Evolutionary conservation across 2,113 vertebrate species (phyloP).

Genomic region (Corythoichthys intestinalis): DNA sequence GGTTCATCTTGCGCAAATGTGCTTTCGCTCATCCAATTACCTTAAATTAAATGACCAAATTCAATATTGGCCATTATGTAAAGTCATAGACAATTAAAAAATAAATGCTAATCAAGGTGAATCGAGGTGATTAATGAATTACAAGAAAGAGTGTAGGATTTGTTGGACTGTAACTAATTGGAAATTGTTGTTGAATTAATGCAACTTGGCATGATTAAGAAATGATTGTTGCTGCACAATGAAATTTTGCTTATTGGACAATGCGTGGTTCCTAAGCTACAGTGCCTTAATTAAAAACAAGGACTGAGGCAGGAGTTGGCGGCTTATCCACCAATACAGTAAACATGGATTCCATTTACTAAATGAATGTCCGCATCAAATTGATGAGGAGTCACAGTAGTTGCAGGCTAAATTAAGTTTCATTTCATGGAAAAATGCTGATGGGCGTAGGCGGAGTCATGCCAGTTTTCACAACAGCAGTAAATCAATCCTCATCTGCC

Average conservation of each 20-base stretch:
- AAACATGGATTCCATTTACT: constrained; percentile 22
- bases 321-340: constrained; percentile 17
- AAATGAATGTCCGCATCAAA: constrained; percentile 15
- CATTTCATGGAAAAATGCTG: constrained; percentile 35
- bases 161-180: constrained; percentile 42
- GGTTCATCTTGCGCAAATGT: background rate
- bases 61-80: constrained; percentile 25
- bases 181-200: constrained; percentile 45
- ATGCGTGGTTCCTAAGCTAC: constrained; percentile 26
- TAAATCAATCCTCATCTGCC: constrained; percentile 38
- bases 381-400: constrained; percentile 15
- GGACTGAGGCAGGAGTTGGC: constrained; percentile 5
- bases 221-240: constrained; percentile 50
- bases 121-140: constrained; percentile 26
- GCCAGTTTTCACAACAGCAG: constrained; percentile 16
- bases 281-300: constrained; percentile 40
- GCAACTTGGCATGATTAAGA: constrained; percentile 50
- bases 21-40: constrained; percentile 8
- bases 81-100: constrained; percentile 22
- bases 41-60: constrained; percentile 20
- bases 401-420: constrained; percentile 26
- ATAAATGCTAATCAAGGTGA: constrained; percentile 40
- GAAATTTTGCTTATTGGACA: constrained; percentile 44
- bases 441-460: constrained; percentile 19
- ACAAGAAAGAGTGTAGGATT: constrained; percentile 33